Base-by-base conservation (phyloP, 2,113 vertebrate genomes). In the Alosa alosa region DNA sequence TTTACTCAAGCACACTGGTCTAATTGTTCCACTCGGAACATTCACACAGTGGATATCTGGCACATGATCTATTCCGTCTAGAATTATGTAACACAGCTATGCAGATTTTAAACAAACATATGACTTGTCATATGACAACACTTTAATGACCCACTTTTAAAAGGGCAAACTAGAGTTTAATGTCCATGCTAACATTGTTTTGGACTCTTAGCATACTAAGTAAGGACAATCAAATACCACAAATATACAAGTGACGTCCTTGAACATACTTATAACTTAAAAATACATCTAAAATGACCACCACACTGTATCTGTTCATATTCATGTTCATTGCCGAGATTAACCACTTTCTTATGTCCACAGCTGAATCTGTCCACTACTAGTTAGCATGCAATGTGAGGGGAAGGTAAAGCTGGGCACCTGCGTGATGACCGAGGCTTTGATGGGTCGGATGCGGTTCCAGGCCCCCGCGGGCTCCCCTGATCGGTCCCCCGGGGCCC, bases 371-470 rank as follows among this genome's bases (percentile, higher is more conserved):
- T 4, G 18, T 64, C 20, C 60, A 64, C n/a, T 64, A n/a, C 6
- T 8, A 22, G 7, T 64, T 5, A 18, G 52, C 52, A 13, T 18
- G 52, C 15, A 57, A 3, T 2, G 15, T 4, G 4, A 7, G 60
- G 31, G 47, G 78, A 22, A 10, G 36, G 1, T 31, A 17, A 81
- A 22, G 25, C 10, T 13, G 13, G 25, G 11, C 72, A 96, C 96
- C 94, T 96, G 94, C 87, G 95, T 96, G 86, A 96, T 95, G 86
- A 94, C 92, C 20, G 96, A 95, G 72, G 94, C 92, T 93, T 94
- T 95, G 85, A 95, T 95, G 81, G 94, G 95, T 86, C 93, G 92
- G 90, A 96, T 96, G 90, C 93, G 95, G 88, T 93, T 95, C 94
- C 93, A 95, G 0, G 91, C 94, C 18, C 93, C 92, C 15, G 86